A percentile compares a stretch with the other conserved stretches of the same genome.
These are phyloP conservation scores for Ridgeia piscesae DNA, from an alignment of 1,140 invertebrate species.

Conservation along the genomic window DNA sequence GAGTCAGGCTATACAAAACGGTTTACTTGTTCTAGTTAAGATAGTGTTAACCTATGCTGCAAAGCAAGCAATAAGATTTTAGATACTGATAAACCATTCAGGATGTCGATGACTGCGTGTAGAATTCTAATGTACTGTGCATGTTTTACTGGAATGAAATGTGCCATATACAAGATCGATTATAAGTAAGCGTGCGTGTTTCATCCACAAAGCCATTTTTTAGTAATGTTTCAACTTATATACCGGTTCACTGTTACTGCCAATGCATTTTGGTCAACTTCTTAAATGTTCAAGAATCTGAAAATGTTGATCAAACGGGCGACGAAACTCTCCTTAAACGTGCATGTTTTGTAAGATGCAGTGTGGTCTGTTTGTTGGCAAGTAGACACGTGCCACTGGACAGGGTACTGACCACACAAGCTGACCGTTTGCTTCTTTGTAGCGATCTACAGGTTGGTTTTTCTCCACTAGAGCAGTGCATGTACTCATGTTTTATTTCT, in stretches of 20 bases:
- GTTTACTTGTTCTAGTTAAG: neutral
- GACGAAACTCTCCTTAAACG: neutral
- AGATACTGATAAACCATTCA: neutral
- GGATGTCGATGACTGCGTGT: neutral
- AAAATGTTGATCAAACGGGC: neutral
- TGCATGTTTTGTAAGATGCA: neutral
- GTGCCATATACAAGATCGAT: neutral
- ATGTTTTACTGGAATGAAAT: neutral
- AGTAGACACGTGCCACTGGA: neutral
- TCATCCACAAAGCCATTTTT: neutral
- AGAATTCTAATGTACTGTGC: neutral
- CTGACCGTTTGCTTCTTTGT: neutral
- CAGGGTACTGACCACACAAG: neutral
- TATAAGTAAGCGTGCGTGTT: neutral
- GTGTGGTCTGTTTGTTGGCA: neutral
- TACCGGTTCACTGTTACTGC: neutral
- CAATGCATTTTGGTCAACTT: neutral
- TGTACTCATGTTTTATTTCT: neutral
- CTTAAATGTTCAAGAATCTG: neutral
- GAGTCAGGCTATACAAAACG: neutral
- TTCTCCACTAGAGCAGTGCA: neutral
- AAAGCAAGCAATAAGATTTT: neutral
- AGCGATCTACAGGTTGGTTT: neutral
- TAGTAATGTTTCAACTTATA: neutral
- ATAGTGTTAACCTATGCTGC: neutral